These are phyloP conservation scores for Prinia subflava DNA, from an alignment of 2,113 vertebrate genomes.

Conservation along the genomic window DNA sequence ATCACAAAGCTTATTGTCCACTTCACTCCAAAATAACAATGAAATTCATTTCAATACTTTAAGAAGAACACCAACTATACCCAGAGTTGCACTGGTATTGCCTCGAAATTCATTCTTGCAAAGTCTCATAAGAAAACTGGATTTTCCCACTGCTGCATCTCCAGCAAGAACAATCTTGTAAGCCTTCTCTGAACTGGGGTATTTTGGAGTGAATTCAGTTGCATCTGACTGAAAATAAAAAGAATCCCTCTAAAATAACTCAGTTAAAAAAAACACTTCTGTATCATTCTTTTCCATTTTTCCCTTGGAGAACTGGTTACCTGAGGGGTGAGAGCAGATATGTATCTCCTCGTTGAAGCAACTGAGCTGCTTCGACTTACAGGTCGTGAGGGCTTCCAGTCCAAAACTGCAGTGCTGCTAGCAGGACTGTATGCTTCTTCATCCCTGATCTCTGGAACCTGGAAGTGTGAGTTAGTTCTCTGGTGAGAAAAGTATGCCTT, in stretches of 20 bases:
- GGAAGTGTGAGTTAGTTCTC: neutral
- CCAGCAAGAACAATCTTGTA: conserved; percentile 93
- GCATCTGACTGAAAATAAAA: conserved; percentile 60
- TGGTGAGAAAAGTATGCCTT: neutral
- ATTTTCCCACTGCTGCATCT: conserved; percentile 95
- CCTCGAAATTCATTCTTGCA: conserved; percentile 96
- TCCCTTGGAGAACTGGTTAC: conserved; percentile 54
- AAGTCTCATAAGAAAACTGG: conserved; percentile 92
- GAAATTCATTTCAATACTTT: neutral
- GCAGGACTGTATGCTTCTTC: conserved; percentile 79
- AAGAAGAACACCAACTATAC: conserved; percentile 64
- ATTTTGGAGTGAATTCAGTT: conserved; percentile 58
- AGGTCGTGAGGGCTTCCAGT: conserved; percentile 75
- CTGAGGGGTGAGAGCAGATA: conserved; percentile 81
- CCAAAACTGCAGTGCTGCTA: conserved; percentile 63
- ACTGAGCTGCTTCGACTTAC: conserved; percentile 52
- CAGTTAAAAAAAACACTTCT: neutral
- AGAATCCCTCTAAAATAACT: neutral
- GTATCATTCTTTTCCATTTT: neutral
- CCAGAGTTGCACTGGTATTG: conserved; percentile 86
- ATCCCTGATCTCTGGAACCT: conserved; percentile 83
- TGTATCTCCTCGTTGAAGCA: conserved; percentile 72
- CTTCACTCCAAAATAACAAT: neutral
- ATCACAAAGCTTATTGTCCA: neutral
- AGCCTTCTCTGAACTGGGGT: conserved; percentile 79